phyloP scores from a whole-genome alignment of 2,113 vertebrate species.

The Chaetodon auriga region DNA sequence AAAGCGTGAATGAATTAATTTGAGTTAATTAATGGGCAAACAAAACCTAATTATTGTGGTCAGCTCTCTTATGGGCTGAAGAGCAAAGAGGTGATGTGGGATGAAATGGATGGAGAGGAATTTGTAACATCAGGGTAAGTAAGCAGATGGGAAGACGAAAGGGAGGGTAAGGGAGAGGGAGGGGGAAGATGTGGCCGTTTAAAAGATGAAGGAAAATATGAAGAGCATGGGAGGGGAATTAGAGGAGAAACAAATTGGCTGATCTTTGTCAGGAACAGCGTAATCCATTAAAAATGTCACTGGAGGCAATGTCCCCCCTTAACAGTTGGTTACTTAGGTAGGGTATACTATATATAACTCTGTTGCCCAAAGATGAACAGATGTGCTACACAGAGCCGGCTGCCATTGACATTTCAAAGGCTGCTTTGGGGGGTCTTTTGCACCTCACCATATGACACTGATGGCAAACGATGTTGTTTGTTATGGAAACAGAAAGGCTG shows the following conservation, averaged over 20 bases:
- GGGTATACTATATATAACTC: constrained; percentile 81
- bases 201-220: constrained; percentile 66
- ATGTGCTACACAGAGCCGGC: constrained; percentile 76
- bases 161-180: constrained; percentile 24
- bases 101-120: constrained; percentile 25
- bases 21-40: constrained; percentile 42
- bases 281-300: constrained; percentile 84
- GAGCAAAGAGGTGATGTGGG: constrained; percentile 5
- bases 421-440: constrained; percentile 72
- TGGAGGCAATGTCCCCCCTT: constrained; percentile 78
- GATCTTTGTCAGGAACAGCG: constrained; percentile 74
- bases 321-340: constrained; percentile 83
- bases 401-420: constrained; percentile 80
- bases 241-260: constrained; percentile 67
- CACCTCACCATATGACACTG: constrained; percentile 78
- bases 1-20: constrained; percentile 24
- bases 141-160: constrained; percentile 17
- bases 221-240: constrained; percentile 67
- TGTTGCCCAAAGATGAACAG: constrained; percentile 79
- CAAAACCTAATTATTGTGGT: constrained; percentile 40
- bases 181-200: constrained; percentile 33
- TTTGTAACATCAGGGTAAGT: constrained; percentile 21
- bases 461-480: constrained; percentile 63
- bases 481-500: constrained; percentile 60
- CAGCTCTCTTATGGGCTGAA: constrained; percentile 8